Evolutionary conservation across 2,797 vertebrate genomes (phyloP), one percentile per base, ranked within the genome.

Genomic region (Aulostomus chinensis): DNA sequence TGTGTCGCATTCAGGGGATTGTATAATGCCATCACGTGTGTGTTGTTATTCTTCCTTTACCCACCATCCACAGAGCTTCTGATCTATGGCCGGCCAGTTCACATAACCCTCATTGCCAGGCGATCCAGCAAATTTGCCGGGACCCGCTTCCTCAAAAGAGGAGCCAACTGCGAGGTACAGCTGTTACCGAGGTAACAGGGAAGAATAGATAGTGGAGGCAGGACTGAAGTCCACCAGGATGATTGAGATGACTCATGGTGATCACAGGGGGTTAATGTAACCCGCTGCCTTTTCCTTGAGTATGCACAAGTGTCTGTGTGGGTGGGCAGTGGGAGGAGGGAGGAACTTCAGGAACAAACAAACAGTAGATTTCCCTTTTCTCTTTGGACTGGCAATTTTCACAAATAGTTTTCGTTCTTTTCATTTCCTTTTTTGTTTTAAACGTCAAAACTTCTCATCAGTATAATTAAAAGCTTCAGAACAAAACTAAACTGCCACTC

Each of bases 121-220:
- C 94, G 97, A 64, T 99, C 96, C 81, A 96, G 96, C 72, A 95
- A 91, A 84, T 98, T 98, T 76, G 94, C 97, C 8, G 97, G 97
- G 37, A 99, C 97, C 4, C 95, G 97, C 41, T 99, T 99, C 84
- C 91, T 99, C 58, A 98, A 98, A 85, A 93, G 97, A 87, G 97
- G 96, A 60, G 84, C 96, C 68, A 98, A 96, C 87, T 95, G 93
- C 58, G 93, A 97, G 95, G 97, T 98, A 93, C 25, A 61, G 39
- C 46, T 1, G 74, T 83, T 68, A 40, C 73, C 32, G 2, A 5
- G 63, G 69, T 53, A 87, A 88, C 81, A 1, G 22, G 34, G 30
- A 49, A 46, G 33, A 71, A 58, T 54, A 59, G 49, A 65, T 49
- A 30, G 60, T 25, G 30, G 30, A 67, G 60, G 43, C 37, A 39